Evolutionary conservation across 2,888 invertebrate species (phyloP), one percentile per base, ranked within the genome.

Genomic region (Lathronympha strigana): DNA sequence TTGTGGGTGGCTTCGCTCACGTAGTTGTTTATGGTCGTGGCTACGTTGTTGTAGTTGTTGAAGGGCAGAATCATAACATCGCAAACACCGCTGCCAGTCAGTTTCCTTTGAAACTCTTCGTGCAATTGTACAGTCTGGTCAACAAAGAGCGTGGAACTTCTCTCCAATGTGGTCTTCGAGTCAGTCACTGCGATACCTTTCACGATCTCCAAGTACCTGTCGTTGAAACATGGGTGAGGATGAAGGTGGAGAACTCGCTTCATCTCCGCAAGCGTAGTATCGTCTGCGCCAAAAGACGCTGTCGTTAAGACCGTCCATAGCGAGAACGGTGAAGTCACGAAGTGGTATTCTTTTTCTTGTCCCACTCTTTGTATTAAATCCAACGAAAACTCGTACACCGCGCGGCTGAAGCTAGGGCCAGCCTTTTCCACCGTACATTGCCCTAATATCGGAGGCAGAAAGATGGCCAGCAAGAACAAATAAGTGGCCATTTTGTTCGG

Each of bases 271-370:
- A 85, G 64, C 0, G 90, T 87, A 0, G 72, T 70, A 0, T 78
- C 84, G 0, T 75, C 68, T 0, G 91, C 89, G 0, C 88, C 90
- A 1, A 86, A 73, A 0, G 88, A 84, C 0, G 85, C 64, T 0
- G 80, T 73, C 0, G 90, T 73, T 1, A 92, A 70, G 4, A 92
- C 70, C 0, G 82, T 77, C 91, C 91, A 90, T 19, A 84, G 77
- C 0, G 90, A 90, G 0, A 90, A 68, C 0, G 87, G 81, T 0
- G 90, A 89, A 0, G 82, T 70, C 0, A 89, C 75, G 70, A 90
- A 91, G 55, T 91, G 91, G 21, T 83, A 80, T 0, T 90, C 89
- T 0, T 82, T 84, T 15, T 89, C 87, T 38, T 78, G 74, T 60
- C 76, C 79, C 6, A 77, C 72, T 72, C 74, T 72, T 54, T 36